Evolutionary conservation across 2,797 vertebrate genomes (phyloP).

Genomic region (Sebastes itinus): DNA sequence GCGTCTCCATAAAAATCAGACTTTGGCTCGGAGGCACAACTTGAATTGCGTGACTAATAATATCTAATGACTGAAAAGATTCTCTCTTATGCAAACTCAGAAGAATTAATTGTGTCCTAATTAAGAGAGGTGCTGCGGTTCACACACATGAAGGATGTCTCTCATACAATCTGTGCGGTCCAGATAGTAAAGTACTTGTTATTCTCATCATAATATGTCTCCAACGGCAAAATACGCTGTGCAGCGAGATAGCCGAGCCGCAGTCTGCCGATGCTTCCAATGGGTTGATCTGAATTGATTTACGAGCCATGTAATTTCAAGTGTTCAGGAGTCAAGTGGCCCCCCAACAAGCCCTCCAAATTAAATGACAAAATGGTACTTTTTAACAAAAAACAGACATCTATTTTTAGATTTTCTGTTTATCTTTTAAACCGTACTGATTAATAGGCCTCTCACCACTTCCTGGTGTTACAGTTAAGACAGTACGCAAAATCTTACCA

Average conservation of each 20-base stretch:
- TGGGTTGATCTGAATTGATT: constrained; percentile 8
- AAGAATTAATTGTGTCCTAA: constrained; percentile 67
- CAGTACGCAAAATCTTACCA: too few species aligned
- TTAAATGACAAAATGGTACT: background rate
- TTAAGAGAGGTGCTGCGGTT: constrained; percentile 46
- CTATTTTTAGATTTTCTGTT: background rate
- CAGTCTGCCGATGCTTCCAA: background rate
- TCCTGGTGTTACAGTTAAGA: background rate
- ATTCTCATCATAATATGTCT: constrained; percentile 14
- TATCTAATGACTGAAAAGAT: constrained; percentile 73
- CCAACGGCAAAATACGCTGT: background rate
- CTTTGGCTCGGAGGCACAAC: constrained; percentile 62
- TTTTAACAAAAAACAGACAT: background rate
- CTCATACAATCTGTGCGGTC: constrained; percentile 5
- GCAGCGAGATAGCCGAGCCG: background rate
- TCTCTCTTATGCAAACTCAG: constrained; percentile 64
- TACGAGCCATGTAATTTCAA: background rate
- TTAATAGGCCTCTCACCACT: background rate
- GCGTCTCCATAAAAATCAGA: constrained; percentile 28
- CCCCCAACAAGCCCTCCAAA: background rate
- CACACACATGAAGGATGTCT: constrained; percentile 17
- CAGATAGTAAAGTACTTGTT: constrained; percentile 27
- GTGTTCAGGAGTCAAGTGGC: background rate
- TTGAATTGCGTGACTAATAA: constrained; percentile 77
- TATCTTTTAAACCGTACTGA: background rate